Percentiles rank a stretch among this genome's conserved stretches.
phyloP scores from a whole-genome alignment of 2,888 invertebrate species.

The Cheilosia pagana region DNA sequence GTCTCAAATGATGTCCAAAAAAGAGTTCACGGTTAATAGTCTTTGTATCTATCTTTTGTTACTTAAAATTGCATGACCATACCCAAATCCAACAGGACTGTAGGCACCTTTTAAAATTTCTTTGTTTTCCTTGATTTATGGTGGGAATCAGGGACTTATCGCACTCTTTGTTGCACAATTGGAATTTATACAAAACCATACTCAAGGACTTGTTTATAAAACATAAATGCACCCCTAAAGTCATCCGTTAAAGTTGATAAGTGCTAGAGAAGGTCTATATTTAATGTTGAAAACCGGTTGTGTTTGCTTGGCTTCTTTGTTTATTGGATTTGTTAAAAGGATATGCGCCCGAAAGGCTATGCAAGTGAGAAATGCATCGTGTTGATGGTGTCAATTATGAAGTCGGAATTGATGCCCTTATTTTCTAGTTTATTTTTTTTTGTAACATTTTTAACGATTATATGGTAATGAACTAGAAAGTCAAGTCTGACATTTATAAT shows the following conservation, averaged over 20 bases:
- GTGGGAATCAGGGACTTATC: not conserved
- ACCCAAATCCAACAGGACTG: not conserved
- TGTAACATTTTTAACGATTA: too few relatives aligned
- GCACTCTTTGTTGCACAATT: not conserved
- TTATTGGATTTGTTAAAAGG: not conserved
- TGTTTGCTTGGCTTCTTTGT: not conserved
- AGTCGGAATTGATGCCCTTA: too few relatives aligned
- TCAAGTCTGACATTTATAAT: too few relatives aligned
- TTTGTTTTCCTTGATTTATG: constrained; percentile 6
- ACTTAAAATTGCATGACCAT: not conserved
- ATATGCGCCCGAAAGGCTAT: not conserved
- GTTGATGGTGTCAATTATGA: not conserved
- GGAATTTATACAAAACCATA: not conserved
- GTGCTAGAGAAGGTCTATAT: not conserved
- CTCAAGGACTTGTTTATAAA: constrained; percentile 1
- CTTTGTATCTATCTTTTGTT: not conserved
- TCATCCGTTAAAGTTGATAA: not conserved
- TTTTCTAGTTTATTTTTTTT: too few relatives aligned
- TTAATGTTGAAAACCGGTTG: not conserved
- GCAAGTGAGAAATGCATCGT: not conserved
- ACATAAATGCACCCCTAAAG: not conserved
- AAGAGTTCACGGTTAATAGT: not conserved
- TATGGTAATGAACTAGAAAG: too few relatives aligned
- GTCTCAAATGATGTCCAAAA: not conserved
- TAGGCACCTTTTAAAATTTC: not conserved